Base-by-base conservation (phyloP, 1,140 invertebrate genomes). In the Lepidurus arcticus region DNA sequence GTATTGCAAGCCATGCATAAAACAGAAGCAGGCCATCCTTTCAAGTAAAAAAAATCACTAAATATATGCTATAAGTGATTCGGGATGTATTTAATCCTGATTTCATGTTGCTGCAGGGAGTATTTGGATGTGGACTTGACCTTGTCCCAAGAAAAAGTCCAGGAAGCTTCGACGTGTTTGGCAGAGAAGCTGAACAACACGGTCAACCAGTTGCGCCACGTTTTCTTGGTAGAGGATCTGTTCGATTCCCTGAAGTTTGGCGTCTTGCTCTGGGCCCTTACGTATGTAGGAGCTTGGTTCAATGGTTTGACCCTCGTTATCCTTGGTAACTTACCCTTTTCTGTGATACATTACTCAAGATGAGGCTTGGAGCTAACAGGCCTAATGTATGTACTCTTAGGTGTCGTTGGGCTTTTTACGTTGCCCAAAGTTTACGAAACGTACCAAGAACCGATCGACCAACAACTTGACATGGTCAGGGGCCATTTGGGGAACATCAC, bases 381-480 rank as follows among this genome's bases (percentile, higher is more conserved):
- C 44, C 77, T 24, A 47, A 74, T 26, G 13, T 11, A 74, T 10
- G 47, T 78, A 43, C 0, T 65, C n/a, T 16, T 65, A 65, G 95
- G 90, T 82, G 94, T 96, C 84, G 90, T 98, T 81, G 92, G 92
- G 80, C 88, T 98, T 80, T 99, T 99, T 89, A 93, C 96, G 80
- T 88, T 98, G 85, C 97, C 97, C 42, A 98, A 98, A 88, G 91
- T 98, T 42, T 98, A 99, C 85, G 96, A 98, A 88, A 94, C 94
- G 86, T 98, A 99, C 90, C 95, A 98, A 88, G 90, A 92, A 83
- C 94, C 96, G 86, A 97, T 98, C 84, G 96, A 98, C 87, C 91
- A 94, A 85, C 95, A 98, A 86, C 86, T 98, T 81, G 92, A 93
- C 83, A 85, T 97, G 84, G 94, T 93, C 79, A 90, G 90, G 85